These are phyloP conservation scores for Antechinus flavipes DNA, from an alignment of 2,113 vertebrate genomes.

Conservation along the genomic window DNA sequence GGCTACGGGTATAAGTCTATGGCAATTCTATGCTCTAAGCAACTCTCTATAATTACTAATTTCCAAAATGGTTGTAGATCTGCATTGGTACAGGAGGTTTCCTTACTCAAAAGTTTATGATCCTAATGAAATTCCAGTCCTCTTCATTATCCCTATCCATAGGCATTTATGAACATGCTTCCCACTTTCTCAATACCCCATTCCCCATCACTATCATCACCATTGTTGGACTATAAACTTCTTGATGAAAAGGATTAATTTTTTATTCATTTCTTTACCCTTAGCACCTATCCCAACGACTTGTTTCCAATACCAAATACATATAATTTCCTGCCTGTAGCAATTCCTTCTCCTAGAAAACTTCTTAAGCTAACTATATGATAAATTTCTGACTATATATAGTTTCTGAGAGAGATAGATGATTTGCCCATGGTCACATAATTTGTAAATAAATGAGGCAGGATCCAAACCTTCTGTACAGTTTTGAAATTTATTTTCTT, in stretches of 20 bases:
- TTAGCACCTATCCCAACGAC: neutral
- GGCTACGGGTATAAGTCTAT: neutral
- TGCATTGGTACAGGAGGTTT: neutral
- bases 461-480: neutral
- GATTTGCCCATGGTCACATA: neutral
- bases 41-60: neutral
- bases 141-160: neutral
- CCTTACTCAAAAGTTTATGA: neutral
- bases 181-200: neutral
- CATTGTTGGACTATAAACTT: neutral
- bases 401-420: neutral
- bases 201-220: neutral
- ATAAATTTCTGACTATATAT: neutral
- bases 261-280: neutral
- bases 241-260: neutral
- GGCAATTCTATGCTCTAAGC: neutral
- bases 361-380: neutral
- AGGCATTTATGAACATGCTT: neutral
- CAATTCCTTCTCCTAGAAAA: neutral
- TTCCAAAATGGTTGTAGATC: neutral
- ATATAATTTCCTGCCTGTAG: too few relatives aligned
- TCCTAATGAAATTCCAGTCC: neutral
- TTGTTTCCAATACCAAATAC: too few relatives aligned
- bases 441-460: neutral
- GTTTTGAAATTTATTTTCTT: neutral